A percentile compares a stretch with the other conserved stretches of the same genome.
These are phyloP conservation scores for Drosophila ercepeae DNA, from an alignment of 1,140 invertebrate genomes.

Conservation along the genomic window DNA sequence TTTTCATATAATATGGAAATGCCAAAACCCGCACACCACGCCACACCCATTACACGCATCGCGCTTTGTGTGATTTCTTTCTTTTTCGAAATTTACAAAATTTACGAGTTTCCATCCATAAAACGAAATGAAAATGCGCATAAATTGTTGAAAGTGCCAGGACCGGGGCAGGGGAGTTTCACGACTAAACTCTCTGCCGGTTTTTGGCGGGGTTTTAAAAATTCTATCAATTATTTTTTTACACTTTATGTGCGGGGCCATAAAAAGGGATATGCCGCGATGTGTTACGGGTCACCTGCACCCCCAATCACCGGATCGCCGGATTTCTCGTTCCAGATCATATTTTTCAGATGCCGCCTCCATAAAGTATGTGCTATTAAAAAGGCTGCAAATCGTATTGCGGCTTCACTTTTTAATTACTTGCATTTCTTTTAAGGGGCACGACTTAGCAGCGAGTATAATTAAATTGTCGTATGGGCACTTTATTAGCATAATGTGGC, in stretches of 20 bases:
- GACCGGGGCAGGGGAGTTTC: conserved; percentile 15
- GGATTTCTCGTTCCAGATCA: conserved; percentile 24
- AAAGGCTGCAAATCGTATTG: conserved; percentile 21
- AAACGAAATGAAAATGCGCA: conserved; percentile 78
- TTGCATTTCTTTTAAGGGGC: conserved; percentile 45
- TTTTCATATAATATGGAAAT: conserved; percentile 80
- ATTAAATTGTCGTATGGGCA: conserved; percentile 72
- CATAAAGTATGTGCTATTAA: conserved; percentile 56
- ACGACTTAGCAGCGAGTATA: conserved; percentile 32
- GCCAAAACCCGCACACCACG: conserved; percentile 27
- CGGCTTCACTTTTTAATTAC: conserved; percentile 59
- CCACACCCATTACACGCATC: not conserved
- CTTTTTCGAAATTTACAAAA: conserved; percentile 76
- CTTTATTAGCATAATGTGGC: conserved; percentile 72
- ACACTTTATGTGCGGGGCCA: conserved; percentile 54
- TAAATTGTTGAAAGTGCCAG: conserved; percentile 60
- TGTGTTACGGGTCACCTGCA: conserved; percentile 36
- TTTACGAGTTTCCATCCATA: conserved; percentile 76
- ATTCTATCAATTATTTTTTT: conserved; percentile 78
- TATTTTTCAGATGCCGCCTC: conserved; percentile 14
- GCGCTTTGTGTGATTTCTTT: conserved; percentile 45
- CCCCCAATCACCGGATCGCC: conserved; percentile 14
- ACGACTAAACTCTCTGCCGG: conserved; percentile 17
- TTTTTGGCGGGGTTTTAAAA: conserved; percentile 66
- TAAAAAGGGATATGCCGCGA: conserved; percentile 45